A percentile compares a stretch with the other conserved stretches of the same genome.
Conservation (phyloP, 2,888 invertebrate genomes). For the Ferrisia virgata region DNA sequence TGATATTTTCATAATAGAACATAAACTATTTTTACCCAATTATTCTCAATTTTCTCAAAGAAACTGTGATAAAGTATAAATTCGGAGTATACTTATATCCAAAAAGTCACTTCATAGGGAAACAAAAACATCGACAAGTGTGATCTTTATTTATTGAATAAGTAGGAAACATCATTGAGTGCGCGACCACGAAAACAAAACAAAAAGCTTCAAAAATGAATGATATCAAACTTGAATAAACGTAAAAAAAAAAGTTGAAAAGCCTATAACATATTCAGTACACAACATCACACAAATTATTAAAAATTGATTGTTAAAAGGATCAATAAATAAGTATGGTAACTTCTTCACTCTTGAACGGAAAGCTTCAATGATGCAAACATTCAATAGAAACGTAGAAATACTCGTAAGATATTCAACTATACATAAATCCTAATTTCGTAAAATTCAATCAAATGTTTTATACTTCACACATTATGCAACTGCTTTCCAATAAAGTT, state of each 20-base stretch:
- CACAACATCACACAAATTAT: background rate
- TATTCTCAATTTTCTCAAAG: background rate
- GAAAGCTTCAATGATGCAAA: background rate
- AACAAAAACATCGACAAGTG: background rate
- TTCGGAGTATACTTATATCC: background rate
- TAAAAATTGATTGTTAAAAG: background rate
- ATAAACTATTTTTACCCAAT: background rate
- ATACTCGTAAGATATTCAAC: background rate
- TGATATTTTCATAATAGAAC: background rate
- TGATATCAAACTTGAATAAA: background rate
- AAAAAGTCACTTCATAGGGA: background rate
- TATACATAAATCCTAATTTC: background rate
- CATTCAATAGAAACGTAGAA: background rate
- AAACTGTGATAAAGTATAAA: background rate
- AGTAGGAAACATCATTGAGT: background rate
- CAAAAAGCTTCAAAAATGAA: slow-evolving; percentile 11
- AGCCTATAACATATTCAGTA: background rate
- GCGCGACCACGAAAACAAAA: background rate
- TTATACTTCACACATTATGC: slow-evolving; percentile 1
- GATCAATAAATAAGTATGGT: background rate
- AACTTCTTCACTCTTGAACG: background rate
- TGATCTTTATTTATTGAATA: slow-evolving; percentile 2
- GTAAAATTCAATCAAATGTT: background rate
- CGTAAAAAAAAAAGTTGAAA: background rate
- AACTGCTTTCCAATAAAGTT: slow-evolving; percentile 31